Base-by-base conservation (phyloP, 1,140 invertebrate genomes). In the Neocloeon triangulifer region DNA sequence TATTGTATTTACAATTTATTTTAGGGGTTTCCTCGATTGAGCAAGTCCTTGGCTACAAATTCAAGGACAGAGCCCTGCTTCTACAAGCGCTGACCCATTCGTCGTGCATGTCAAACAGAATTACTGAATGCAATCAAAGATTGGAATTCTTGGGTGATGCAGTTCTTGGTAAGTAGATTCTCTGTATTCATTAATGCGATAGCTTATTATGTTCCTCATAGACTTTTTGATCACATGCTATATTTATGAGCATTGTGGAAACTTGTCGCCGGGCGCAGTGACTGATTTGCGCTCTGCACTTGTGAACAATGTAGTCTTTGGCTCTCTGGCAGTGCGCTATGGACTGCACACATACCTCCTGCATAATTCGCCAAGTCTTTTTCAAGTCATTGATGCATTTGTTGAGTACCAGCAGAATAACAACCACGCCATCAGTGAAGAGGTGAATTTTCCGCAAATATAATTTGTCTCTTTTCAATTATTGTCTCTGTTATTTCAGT, bases 141-240 rank as follows among this genome's bases (percentile, higher is more conserved):
- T 51, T 96, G 6, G 91, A 97, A 52, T 96, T 96, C 51, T 59
- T 97, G 4, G 91, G 91, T 15, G 91, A 97, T 62, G 88, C 91
- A 4, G 70, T 97, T 21, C 56, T 96, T 21, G 62, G 60, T 63
- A 49, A 35, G 19, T 19, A 1, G n/a, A 33, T 22, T 17, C n/a
- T n/a, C n/a, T n/a, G n/a, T n/a, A n/a, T n/a, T n/a, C n/a, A n/a
- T n/a, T n/a, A n/a, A n/a, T n/a, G n/a, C n/a, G n/a, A n/a, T n/a
- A n/a, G n/a, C n/a, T n/a, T 34, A 17, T 38, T 23, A 20, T 31
- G 32, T 32, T 25, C 35, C 26, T 41, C 47, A 22, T 36, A 63
- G 89, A 96, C 56, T 92, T 89, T 51, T 55, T 95, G 0, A 78
- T 95, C 5, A 92, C 89, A 0, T 59, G 69, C 9, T 68, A 85